Percentiles rank a stretch among this genome's conserved stretches.
Evolutionary conservation across 2,797 vertebrate species (phyloP).

Genomic region (Phrynocephalus guinanensis): DNA sequence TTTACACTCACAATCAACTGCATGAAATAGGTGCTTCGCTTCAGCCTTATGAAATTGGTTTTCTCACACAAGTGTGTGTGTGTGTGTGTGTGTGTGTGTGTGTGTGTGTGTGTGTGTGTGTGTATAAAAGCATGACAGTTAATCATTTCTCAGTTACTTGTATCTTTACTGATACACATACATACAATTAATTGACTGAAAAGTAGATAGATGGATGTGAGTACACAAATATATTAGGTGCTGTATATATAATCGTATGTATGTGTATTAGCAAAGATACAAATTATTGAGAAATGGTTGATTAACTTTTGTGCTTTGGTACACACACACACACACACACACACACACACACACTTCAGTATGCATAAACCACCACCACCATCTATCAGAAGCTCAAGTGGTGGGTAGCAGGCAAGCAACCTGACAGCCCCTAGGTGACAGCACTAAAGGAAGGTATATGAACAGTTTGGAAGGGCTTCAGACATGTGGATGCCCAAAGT

Average conservation of each 20-base stretch:
- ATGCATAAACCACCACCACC: too few relatives aligned
- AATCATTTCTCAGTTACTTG: neutral
- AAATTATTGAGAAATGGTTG: too few relatives aligned
- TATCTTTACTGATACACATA: neutral
- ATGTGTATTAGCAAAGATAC: too few relatives aligned
- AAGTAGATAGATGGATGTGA: neutral
- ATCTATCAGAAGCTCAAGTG: neutral
- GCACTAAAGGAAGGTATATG: neutral
- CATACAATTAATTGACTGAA: too few relatives aligned
- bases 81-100: too few relatives aligned
- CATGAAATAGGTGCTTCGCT: neutral
- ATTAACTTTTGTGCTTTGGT: too few relatives aligned
- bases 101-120: too few relatives aligned
- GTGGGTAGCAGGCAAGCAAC: neutral
- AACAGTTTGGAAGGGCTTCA: neutral
- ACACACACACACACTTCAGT: neutral
- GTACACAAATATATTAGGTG: too few relatives aligned
- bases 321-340: too few relatives aligned
- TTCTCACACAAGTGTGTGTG: neutral
- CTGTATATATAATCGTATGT: too few relatives aligned
- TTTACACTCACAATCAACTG: neutral
- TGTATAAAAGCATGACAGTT: neutral
- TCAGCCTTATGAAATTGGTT: neutral
- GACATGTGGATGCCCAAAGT: neutral
- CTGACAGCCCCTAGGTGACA: neutral